These are phyloP conservation scores for Cataglyphis livida DNA, from an alignment of 2,888 invertebrate species.

Conservation along the genomic window DNA sequence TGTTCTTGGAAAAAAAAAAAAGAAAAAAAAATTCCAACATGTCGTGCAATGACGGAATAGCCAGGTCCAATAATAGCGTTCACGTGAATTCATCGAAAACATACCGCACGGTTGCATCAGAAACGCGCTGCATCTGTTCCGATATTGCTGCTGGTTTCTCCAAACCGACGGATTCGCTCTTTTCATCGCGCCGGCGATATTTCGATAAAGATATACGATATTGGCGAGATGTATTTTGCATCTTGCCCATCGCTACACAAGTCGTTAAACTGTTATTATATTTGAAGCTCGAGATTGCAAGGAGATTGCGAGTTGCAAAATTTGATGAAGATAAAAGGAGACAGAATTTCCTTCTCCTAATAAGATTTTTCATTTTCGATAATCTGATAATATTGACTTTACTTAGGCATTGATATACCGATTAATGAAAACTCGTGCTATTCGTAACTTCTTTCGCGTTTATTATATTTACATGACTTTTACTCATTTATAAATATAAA, in stretches of 20 bases:
- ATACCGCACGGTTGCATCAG: constrained; percentile 57
- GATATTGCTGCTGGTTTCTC: constrained; percentile 40
- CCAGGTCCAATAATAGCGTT: constrained; percentile 62
- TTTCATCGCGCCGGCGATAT: background rate
- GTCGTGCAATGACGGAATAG: constrained; percentile 31
- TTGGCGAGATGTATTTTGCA: constrained; percentile 2
- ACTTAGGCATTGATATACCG: background rate
- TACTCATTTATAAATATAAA: background rate
- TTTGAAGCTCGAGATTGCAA: background rate
- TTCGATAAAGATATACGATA: background rate
- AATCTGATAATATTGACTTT: background rate
- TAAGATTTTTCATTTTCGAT: background rate
- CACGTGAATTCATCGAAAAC: constrained; percentile 65
- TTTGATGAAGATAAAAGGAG: background rate
- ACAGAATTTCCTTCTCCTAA: background rate
- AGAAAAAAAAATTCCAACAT: constrained; percentile 9
- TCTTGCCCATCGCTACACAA: background rate
- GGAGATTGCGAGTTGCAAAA: background rate
- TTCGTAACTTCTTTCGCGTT: background rate
- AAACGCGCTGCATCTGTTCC: constrained; percentile 30
- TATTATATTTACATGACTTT: background rate
- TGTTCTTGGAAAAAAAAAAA: background rate
- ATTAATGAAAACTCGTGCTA: background rate
- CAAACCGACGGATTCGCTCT: constrained; percentile 38
- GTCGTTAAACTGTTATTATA: no score